These are phyloP conservation scores for Umimayanthus chanpuru DNA, from an alignment of 92 coral and sea anemone genomes.

Conservation along the genomic window DNA sequence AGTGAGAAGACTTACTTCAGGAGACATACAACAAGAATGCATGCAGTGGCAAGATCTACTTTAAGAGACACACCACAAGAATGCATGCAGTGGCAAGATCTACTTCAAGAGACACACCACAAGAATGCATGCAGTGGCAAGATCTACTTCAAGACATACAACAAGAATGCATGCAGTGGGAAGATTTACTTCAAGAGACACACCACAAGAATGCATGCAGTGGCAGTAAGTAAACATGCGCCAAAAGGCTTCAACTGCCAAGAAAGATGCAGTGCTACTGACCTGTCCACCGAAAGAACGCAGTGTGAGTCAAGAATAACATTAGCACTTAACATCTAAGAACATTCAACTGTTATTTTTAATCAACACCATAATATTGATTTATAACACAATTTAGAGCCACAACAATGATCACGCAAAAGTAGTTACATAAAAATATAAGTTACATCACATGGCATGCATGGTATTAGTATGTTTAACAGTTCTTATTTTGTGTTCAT, in stretches of 20 bases:
- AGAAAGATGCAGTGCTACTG: neutral
- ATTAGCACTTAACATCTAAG: neutral
- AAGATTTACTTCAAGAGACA: no score
- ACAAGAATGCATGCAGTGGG: no score
- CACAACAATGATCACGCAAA: neutral
- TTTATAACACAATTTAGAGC: neutral
- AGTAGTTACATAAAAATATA: neutral
- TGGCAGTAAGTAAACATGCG: neutral
- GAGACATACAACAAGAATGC: no score
- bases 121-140: no score
- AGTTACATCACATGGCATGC: neutral
- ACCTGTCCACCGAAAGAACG: neutral
- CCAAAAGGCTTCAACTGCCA: neutral
- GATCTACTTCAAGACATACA: no score
- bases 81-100: no score
- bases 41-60: no score
- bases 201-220: no score
- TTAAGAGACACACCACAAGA: no score
- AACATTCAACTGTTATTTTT: neutral
- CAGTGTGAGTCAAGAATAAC: neutral
- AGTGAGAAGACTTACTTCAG: no score
- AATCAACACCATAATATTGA: neutral
- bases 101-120: no score
- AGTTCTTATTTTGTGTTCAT: neutral
- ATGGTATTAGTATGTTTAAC: constrained; percentile 22